Percentiles rank a stretch among this genome's conserved stretches.
These are phyloP conservation scores for Drosophila insularis DNA, from an alignment of 1,140 invertebrate species.

Conservation along the genomic window DNA sequence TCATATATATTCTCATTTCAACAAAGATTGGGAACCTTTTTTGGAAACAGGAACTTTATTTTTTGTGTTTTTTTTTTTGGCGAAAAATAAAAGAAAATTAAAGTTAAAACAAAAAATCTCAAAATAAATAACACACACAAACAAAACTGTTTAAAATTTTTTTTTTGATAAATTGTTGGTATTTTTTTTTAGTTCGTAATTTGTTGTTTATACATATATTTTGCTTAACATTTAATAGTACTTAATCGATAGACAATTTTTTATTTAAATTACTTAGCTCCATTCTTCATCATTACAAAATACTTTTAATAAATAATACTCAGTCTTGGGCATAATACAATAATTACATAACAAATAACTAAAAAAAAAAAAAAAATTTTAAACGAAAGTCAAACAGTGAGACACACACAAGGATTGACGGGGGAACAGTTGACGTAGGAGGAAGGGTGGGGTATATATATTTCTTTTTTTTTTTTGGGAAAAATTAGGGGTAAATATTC, in stretches of 20 bases:
- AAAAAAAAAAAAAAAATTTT: conserved; percentile 55
- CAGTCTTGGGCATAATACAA: conserved; percentile 68
- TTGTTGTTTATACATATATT: conserved; percentile 33
- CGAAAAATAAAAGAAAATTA: background rate
- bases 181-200: background rate
- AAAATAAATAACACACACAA: conserved; percentile 17
- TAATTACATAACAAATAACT: conserved; percentile 69
- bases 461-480: no score
- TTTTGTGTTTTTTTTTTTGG: background rate
- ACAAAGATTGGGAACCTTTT: background rate
- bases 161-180: conserved; percentile 1
- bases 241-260: conserved; percentile 65
- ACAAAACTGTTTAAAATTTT: conserved; percentile 14
- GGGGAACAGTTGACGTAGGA: background rate
- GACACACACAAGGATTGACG: background rate
- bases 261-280: conserved; percentile 27
- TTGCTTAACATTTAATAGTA: conserved; percentile 53
- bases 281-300: conserved; percentile 50
- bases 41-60: background rate
- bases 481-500: background rate
- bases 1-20: background rate
- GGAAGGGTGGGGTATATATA: no score
- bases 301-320: conserved; percentile 74
- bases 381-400: conserved; percentile 38
- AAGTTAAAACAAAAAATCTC: background rate